Evolutionary conservation across 2,113 vertebrate species (phyloP).

Genomic region (Poeciliopsis occidentalis): DNA sequence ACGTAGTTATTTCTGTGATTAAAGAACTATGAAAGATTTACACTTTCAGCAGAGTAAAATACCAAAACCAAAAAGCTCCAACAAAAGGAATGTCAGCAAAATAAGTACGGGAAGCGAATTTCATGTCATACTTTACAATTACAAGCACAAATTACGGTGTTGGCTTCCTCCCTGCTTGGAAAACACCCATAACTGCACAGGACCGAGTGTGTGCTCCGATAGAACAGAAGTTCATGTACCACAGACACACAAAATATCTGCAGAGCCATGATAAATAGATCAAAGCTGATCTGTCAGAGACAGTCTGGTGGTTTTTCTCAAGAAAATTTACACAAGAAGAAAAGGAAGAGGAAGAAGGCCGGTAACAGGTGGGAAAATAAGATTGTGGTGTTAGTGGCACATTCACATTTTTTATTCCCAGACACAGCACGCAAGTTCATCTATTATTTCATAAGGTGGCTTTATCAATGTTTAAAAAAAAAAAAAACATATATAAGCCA

Average conservation of each 20-base stretch:
- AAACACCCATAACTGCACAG: conserved; percentile 27
- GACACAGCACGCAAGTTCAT: not conserved
- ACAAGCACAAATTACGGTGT: not conserved
- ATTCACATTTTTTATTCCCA: not conserved
- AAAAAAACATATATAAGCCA: not conserved
- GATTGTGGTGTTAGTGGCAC: not conserved
- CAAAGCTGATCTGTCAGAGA: not conserved
- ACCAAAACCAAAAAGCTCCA: not conserved
- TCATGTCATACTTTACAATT: not conserved
- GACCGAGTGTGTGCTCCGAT: conserved; percentile 20
- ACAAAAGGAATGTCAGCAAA: not conserved
- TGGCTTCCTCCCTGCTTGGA: not conserved
- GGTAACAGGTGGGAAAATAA: not conserved
- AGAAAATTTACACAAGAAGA: conserved; percentile 2
- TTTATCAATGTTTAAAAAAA: not conserved
- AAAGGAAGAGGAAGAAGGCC: not conserved
- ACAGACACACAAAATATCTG: conserved; percentile 31
- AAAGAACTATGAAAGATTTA: no score
- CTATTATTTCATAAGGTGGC: not conserved
- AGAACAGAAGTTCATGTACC: conserved; percentile 13
- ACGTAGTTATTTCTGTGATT: no score
- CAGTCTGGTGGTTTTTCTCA: conserved; percentile 26
- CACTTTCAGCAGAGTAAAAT: not conserved
- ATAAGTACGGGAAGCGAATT: not conserved
- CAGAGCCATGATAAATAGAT: conserved; percentile 41